These are phyloP conservation scores for Acanthopagrus latus DNA, from an alignment of 2,797 vertebrate species.

Conservation along the genomic window DNA sequence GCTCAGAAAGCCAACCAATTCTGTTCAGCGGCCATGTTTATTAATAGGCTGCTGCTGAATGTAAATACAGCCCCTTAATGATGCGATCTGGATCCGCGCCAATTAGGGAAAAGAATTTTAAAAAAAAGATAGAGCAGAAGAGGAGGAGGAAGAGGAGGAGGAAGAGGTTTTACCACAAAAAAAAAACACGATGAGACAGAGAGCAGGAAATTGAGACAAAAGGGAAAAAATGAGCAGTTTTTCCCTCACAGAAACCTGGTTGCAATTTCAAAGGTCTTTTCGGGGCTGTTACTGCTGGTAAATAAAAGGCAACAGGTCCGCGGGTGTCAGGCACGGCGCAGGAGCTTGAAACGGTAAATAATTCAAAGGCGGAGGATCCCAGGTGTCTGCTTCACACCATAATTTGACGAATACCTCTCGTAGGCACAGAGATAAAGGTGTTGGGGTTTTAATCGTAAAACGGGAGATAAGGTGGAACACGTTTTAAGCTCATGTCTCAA, in stretches of 20 bases:
- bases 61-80: slow-evolving; percentile 67
- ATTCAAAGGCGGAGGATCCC: slow-evolving; percentile 56
- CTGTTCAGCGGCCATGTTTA: slow-evolving; percentile 68
- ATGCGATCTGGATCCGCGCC: slow-evolving; percentile 53
- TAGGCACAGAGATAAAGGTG: slow-evolving; percentile 30
- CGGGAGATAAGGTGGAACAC: slow-evolving; percentile 39
- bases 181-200: not conserved
- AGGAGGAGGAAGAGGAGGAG: not conserved
- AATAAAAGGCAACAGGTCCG: slow-evolving; percentile 63
- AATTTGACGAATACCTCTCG: slow-evolving; percentile 16
- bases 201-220: slow-evolving; percentile 15
- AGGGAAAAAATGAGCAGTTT: not conserved
- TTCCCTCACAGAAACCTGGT: slow-evolving; percentile 12
- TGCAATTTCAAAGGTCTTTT: slow-evolving; percentile 31
- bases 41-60: slow-evolving; percentile 70
- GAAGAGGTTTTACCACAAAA: slow-evolving; percentile 8
- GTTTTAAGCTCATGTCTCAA: slow-evolving; percentile 38
- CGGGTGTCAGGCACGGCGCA: slow-evolving; percentile 44
- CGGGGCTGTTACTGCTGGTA: slow-evolving; percentile 40
- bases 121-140: slow-evolving; percentile 15
- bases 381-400: slow-evolving; percentile 39
- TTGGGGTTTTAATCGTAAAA: slow-evolving; percentile 27
- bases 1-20: slow-evolving; percentile 58
- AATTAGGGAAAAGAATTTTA: slow-evolving; percentile 47
- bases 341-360: slow-evolving; percentile 58